Evolutionary conservation across 2,797 vertebrate species (phyloP).

Genomic region (Delichon dasypus): DNA sequence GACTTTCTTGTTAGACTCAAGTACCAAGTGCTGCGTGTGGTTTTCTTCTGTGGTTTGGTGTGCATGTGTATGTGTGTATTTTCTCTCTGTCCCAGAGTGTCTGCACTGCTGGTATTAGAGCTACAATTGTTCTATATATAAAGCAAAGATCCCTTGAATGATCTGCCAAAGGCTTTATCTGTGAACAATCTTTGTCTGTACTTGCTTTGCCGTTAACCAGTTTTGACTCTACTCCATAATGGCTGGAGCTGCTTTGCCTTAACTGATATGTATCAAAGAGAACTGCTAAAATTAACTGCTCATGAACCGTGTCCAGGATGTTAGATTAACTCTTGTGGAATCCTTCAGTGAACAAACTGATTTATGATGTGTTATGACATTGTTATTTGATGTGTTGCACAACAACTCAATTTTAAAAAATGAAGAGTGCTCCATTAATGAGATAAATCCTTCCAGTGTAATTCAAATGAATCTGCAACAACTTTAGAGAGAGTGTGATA

Average conservation of each 20-base stretch:
- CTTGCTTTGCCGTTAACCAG: conserved; percentile 61
- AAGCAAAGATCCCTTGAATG: conserved; percentile 51
- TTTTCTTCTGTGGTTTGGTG: conserved; percentile 56
- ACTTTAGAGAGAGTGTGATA: conserved; percentile 34
- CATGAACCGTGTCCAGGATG: conserved; percentile 61
- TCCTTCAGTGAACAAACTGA: conserved; percentile 50
- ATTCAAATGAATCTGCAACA: conserved; percentile 61
- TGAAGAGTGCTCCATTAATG: conserved; percentile 46
- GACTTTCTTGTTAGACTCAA: conserved; percentile 29
- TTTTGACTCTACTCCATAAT: conserved; percentile 48
- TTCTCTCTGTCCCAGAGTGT: conserved; percentile 42
- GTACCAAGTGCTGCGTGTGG: conserved; percentile 42
- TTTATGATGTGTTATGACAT: conserved; percentile 67
- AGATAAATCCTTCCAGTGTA: conserved; percentile 63
- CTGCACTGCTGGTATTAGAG: conserved; percentile 40
- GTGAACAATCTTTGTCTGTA: conserved; percentile 53
- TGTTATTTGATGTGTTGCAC: conserved; percentile 65
- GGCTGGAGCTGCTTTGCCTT: conserved; percentile 53
- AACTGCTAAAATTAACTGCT: conserved; percentile 67
- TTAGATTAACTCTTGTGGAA: conserved; percentile 63
- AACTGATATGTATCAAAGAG: conserved; percentile 58
- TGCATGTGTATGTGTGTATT: background rate
- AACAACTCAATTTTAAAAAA: conserved; percentile 64
- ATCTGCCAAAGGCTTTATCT: conserved; percentile 59
- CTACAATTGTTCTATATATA: conserved; percentile 57